Conservation (phyloP, 64 coral and sea anemone genomes). For the Montipora sp. region DNA sequence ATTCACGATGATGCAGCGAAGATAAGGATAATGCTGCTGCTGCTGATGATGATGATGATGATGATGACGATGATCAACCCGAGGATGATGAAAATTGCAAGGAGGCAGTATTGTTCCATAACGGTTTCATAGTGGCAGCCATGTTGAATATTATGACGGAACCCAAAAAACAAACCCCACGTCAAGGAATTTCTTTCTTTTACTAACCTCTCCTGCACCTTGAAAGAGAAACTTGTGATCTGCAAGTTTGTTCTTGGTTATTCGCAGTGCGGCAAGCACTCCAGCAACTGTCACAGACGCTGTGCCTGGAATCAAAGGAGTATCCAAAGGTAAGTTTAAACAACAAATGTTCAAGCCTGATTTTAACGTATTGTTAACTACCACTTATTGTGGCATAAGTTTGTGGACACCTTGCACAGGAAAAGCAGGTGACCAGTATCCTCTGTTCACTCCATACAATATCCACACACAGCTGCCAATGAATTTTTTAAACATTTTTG, state of each 20-base stretch:
- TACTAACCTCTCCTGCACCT: conserved; percentile 91
- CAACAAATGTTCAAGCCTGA: not conserved
- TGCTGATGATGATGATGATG: no score
- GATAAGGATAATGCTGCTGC: no score
- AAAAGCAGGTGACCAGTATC: no score
- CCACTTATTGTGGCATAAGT: no score
- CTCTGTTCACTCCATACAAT: no score
- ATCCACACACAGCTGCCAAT: no score
- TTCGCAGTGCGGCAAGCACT: conserved; percentile 78
- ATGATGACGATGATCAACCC: no score
- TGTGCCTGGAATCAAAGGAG: conserved; percentile 63
- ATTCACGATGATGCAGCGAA: no score
- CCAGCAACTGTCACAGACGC: conserved; percentile 95
- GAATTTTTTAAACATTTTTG: no score
- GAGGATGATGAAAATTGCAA: no score
- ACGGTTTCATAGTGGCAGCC: not conserved
- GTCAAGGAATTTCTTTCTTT: not conserved
- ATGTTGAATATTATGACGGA: not conserved
- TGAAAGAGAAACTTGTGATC: conserved; percentile 94
- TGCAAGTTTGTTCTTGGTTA: conserved; percentile 88
- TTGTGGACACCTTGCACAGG: no score
- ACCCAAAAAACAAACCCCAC: not conserved
- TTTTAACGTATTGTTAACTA: not conserved
- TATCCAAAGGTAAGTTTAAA: not conserved
- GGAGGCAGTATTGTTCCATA: no score